phyloP scores from a whole-genome alignment of 2,113 vertebrate genomes.

The Rhadina sibilatrix region DNA sequence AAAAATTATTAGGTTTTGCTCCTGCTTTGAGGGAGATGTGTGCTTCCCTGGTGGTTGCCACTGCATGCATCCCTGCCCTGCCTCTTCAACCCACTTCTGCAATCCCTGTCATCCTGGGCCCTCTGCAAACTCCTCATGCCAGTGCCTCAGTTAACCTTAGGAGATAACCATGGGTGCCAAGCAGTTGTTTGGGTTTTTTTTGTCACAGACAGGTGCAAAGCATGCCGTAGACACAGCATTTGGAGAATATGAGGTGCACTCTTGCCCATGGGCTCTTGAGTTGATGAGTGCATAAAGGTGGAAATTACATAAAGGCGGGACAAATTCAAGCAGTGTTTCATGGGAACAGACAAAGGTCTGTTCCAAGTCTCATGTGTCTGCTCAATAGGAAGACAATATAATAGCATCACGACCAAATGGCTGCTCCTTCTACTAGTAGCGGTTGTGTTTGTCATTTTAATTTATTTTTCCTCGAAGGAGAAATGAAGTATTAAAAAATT shows the following conservation, averaged over 20 bases:
- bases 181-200: neutral
- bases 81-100: neutral
- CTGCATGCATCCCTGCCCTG: neutral
- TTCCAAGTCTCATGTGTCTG: neutral
- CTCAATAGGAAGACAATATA: neutral
- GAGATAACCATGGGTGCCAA: neutral
- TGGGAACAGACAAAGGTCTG: neutral
- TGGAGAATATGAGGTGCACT: neutral
- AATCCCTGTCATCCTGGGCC: neutral
- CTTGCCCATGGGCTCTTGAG: fast-evolving
- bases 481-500: neutral
- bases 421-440: neutral
- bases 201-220: neutral
- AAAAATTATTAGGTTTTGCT: neutral
- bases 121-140: fast-evolving
- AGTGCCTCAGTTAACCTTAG: neutral
- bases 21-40: neutral
- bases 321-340: neutral
- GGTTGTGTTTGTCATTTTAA: neutral
- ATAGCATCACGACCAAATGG: neutral
- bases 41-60: neutral
- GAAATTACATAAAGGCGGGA: neutral
- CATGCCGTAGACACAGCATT: neutral
- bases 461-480: neutral
- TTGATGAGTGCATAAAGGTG: neutral